phyloP scores from a whole-genome alignment of 2,888 invertebrate species.

The Chaetoderma sp. region DNA sequence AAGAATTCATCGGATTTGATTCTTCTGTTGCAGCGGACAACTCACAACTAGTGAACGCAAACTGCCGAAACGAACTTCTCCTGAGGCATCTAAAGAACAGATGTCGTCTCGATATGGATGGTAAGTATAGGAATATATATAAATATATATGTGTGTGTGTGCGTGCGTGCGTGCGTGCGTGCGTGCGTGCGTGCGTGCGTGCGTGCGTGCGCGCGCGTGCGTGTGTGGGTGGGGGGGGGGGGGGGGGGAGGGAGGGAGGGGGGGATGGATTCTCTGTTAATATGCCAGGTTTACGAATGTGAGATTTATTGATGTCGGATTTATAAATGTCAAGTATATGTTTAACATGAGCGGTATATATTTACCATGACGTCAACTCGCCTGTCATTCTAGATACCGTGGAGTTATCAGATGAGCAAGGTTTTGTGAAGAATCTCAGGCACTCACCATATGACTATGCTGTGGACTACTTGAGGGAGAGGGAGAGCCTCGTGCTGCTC shows the following conservation, averaged over 20 bases:
- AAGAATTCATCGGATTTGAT: no score
- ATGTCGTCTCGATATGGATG: constrained; percentile 44
- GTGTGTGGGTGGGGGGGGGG: background rate
- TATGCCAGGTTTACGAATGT: no score
- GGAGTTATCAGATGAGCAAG: constrained; percentile 57
- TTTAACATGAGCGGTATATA: no score
- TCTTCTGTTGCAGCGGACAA: constrained; percentile 20
- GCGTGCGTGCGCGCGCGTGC: no score
- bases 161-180: no score
- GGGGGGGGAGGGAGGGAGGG: no score
- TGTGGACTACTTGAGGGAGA: constrained; percentile 47
- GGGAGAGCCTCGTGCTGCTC: constrained; percentile 55
- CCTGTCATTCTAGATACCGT: constrained; percentile 55
- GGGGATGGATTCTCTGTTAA: no score
- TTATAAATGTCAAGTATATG: no score
- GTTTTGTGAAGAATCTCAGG: constrained; percentile 54
- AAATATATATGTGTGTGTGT: no score
- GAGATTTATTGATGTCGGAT: no score
- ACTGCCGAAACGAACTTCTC: constrained; percentile 52
- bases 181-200: no score
- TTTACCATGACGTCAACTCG: no score
- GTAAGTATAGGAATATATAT: constrained; percentile 34
- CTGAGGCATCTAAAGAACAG: constrained; percentile 50
- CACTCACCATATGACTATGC: constrained; percentile 52
- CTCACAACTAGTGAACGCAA: constrained; percentile 47